Evolutionary conservation across 2,797 vertebrate genomes (phyloP).

Genomic region (Lepus townsendii): DNA sequence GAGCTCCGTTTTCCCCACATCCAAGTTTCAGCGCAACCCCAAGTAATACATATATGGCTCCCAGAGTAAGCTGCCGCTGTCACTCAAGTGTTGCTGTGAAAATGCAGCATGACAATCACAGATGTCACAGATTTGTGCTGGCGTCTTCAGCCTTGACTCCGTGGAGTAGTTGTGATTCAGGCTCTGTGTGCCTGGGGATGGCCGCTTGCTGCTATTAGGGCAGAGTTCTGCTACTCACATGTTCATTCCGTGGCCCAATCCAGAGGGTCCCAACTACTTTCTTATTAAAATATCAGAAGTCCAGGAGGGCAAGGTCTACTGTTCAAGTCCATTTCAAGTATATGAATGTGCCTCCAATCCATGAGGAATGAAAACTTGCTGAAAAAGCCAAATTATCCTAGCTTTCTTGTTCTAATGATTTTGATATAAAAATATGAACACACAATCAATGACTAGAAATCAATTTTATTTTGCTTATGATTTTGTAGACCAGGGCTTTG

Average conservation of each 20-base stretch:
- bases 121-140: background rate
- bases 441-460: background rate
- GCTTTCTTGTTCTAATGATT: background rate
- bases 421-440: background rate
- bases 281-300: background rate
- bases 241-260: background rate
- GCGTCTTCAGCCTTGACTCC: background rate
- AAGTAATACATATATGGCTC: background rate
- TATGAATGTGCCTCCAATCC: background rate
- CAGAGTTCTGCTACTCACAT: background rate
- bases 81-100: background rate
- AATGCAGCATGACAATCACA: background rate
- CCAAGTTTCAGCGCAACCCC: background rate
- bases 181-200: fast-evolving
- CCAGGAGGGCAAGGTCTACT: background rate
- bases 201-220: background rate
- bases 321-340: background rate
- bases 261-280: background rate
- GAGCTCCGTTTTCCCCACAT: background rate
- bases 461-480: background rate
- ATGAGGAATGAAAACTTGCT: background rate
- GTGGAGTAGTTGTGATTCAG: background rate
- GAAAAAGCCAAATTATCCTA: background rate
- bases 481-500: background rate
- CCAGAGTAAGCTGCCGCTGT: background rate